phyloP scores from a whole-genome alignment of 2,888 invertebrate genomes.

The Nowickia ferox region DNA sequence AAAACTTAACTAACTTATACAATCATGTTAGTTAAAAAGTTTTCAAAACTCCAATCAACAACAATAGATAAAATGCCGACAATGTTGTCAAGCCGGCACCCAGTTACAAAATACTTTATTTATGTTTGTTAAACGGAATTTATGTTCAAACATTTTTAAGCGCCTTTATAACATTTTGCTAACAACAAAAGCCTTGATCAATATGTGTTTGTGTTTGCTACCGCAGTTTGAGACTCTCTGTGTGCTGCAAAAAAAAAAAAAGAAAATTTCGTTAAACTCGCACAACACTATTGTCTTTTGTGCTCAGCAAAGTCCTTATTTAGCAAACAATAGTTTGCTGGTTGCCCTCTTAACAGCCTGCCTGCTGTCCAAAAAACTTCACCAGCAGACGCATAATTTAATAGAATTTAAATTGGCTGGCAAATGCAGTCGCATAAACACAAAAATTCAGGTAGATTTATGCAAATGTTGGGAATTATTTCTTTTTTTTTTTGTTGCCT shows the following conservation, averaged over 20 bases:
- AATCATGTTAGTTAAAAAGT: not conserved
- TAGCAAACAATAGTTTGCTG: conserved; percentile 65
- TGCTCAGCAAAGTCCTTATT: conserved; percentile 66
- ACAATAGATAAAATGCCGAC: conserved; percentile 63
- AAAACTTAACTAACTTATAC: too few species aligned
- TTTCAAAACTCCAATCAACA: not conserved
- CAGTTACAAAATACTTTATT: conserved; percentile 28
- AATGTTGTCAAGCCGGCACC: conserved; percentile 67
- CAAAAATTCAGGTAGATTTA: conserved; percentile 20
- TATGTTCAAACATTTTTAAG: conserved; percentile 33
- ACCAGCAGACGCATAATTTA: conserved; percentile 62
- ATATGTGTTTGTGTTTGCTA: not conserved
- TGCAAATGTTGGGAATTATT: conserved; percentile 39
- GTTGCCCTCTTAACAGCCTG: not conserved
- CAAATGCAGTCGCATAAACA: conserved; percentile 6
- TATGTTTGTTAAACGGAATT: conserved; percentile 7
- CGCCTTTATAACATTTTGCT: conserved; percentile 38
- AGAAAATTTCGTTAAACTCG: not conserved
- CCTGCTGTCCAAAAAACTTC: conserved; percentile 17
- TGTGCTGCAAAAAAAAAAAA: conserved; percentile 34
- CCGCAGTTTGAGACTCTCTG: conserved; percentile 34
- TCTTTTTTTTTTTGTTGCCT: not conserved
- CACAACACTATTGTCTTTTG: conserved; percentile 7
- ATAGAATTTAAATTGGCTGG: conserved; percentile 69
- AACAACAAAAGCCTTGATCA: not conserved